Evolutionary conservation across 2,797 vertebrate species (phyloP).

Genomic region (Chanos chanos): DNA sequence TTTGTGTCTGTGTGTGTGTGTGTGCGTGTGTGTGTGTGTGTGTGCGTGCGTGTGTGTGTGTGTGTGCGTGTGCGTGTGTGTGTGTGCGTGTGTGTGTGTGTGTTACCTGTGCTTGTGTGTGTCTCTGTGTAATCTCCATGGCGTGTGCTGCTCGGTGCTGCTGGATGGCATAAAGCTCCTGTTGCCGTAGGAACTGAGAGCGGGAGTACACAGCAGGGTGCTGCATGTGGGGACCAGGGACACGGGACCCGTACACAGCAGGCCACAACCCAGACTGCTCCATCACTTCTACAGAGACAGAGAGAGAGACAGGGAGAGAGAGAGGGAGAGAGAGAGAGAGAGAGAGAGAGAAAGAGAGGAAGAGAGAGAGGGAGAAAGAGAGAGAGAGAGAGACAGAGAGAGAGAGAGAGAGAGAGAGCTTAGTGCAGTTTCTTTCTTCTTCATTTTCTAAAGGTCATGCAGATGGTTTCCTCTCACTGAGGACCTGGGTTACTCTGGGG

Average conservation of each 20-base stretch:
- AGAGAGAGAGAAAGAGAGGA: slow-evolving; percentile 14
- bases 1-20: background rate
- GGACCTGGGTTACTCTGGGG: no score
- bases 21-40: background rate
- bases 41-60: background rate
- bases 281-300: slow-evolving; percentile 79
- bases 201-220: slow-evolving; percentile 87
- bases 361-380: slow-evolving; percentile 15
- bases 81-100: slow-evolving; percentile 10
- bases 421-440: no score
- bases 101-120: slow-evolving; percentile 69
- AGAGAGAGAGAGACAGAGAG: slow-evolving; percentile 34
- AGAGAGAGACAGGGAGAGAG: slow-evolving; percentile 9
- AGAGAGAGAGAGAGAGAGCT: slow-evolving; percentile 25
- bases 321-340: background rate
- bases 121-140: slow-evolving; percentile 71
- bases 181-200: slow-evolving; percentile 87
- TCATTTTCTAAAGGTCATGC: no score
- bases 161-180: slow-evolving; percentile 88
- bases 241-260: slow-evolving; percentile 84
- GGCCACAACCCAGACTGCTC: slow-evolving; percentile 93
- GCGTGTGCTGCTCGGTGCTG: slow-evolving; percentile 69
- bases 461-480: no score
- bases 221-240: slow-evolving; percentile 86
- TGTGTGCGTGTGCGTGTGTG: slow-evolving; percentile 5